Conservation (phyloP, 2,888 invertebrate genomes). For the Dichetophora obliterata region DNA sequence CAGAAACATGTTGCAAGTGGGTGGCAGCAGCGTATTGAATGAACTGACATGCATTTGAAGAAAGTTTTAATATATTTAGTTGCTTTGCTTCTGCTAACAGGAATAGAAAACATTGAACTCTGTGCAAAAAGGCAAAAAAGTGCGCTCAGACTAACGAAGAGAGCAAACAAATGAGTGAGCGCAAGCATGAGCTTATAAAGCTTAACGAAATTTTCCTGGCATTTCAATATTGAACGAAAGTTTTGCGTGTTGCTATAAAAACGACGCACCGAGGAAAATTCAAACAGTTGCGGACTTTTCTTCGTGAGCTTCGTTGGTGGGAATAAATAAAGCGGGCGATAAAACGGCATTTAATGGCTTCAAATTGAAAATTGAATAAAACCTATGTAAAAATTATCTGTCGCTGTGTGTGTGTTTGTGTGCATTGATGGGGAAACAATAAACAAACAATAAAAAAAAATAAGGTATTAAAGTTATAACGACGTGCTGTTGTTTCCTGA, state of each 20-base stretch:
- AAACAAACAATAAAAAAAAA: not conserved
- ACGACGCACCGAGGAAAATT: conserved; percentile 49
- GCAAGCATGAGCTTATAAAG: not conserved
- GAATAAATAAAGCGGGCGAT: conserved; percentile 19
- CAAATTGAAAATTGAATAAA: not conserved
- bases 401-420: not conserved
- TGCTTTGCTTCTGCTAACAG: not conserved
- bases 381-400: too few species aligned
- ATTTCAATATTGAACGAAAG: conserved; percentile 56
- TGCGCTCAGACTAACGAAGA: not conserved
- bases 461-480: not conserved
- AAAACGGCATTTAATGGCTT: not conserved
- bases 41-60: not conserved
- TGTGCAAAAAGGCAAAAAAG: not conserved
- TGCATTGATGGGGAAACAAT: not conserved
- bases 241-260: conserved; percentile 55
- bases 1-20: too few species aligned
- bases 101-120: not conserved
- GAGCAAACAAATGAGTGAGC: not conserved
- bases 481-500: not conserved
- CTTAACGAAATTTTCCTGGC: conserved; percentile 24
- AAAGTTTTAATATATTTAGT: too few species aligned
- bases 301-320: conserved; percentile 42
- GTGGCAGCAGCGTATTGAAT: not conserved
- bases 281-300: conserved; percentile 59